Evolutionary conservation across 2,797 vertebrate genomes (phyloP).

Genomic region (Jordanella pulchra): DNA sequence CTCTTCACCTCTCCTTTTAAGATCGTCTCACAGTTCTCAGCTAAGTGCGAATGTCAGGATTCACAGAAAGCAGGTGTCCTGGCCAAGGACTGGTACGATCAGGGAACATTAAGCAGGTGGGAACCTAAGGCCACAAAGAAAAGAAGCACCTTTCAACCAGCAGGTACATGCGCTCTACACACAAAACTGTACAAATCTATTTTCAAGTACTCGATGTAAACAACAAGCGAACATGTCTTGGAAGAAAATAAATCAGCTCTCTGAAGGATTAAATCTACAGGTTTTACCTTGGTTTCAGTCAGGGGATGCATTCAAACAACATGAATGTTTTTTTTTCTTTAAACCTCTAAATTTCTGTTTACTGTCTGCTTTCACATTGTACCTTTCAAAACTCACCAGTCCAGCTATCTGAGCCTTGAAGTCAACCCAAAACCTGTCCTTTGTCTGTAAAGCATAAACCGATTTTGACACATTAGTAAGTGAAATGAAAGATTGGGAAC

Average conservation of each 20-base stretch:
- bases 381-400: constrained; percentile 52
- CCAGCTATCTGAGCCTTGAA: constrained; percentile 24
- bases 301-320: constrained; percentile 5
- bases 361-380: constrained; percentile 41
- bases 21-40: constrained; percentile 51
- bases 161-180: constrained; percentile 53
- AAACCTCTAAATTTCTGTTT: not conserved
- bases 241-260: constrained; percentile 57
- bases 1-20: constrained; percentile 59
- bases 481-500: constrained; percentile 49
- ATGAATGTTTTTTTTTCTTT: not conserved
- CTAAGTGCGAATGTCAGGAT: constrained; percentile 37
- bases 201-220: constrained; percentile 92
- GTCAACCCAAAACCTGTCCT: constrained; percentile 33
- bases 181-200: constrained; percentile 60
- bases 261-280: constrained; percentile 58
- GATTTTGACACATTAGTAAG: constrained; percentile 64
- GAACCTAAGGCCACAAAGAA: constrained; percentile 77
- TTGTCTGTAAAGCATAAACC: constrained; percentile 80
- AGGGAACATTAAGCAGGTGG: constrained; percentile 51
- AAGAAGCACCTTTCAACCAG: constrained; percentile 71
- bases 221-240: constrained; percentile 65
- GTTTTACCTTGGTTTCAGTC: constrained; percentile 44
- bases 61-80: constrained; percentile 28
- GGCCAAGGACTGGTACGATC: constrained; percentile 47